A percentile compares a stretch with the other conserved stretches of the same genome.
Evolutionary conservation across 1,140 invertebrate genomes (phyloP).

Genomic region (Lucilia sericata): DNA sequence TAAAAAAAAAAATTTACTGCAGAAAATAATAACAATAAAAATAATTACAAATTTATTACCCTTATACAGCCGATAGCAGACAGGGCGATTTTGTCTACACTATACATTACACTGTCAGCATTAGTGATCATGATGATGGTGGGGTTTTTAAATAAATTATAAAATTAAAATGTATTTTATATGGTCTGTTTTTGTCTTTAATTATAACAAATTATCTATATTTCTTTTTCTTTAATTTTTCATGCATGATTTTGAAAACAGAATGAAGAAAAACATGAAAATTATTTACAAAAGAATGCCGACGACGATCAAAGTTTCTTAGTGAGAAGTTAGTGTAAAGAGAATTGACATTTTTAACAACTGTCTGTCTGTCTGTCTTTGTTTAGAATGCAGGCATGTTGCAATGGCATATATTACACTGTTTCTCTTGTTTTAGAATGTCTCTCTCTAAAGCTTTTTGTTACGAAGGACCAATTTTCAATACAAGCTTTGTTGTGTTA

Average conservation of each 20-base stretch:
- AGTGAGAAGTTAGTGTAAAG: neutral
- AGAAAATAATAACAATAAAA: conserved; percentile 4
- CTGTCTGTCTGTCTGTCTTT: conserved; percentile 1
- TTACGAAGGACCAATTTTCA: no score
- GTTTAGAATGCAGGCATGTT: neutral
- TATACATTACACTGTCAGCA: no score
- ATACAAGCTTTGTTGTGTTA: no score
- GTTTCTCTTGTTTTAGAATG: no score
- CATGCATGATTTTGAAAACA: neutral
- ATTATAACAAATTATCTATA: conserved; percentile 22
- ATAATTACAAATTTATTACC: neutral
- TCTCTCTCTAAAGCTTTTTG: no score
- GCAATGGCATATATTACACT: neutral
- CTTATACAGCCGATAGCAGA: neutral
- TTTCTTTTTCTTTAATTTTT: neutral
- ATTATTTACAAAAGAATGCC: neutral
- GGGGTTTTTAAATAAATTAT: no score
- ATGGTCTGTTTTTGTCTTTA: neutral
- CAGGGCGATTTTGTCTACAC: no score
- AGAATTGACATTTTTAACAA: conserved; percentile 6
- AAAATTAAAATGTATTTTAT: no score
- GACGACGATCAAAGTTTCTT: neutral
- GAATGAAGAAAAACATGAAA: neutral
- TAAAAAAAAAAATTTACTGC: neutral
- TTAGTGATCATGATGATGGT: no score